Conservation (phyloP, 2,888 invertebrate species). For the Diaphora mendica region DNA sequence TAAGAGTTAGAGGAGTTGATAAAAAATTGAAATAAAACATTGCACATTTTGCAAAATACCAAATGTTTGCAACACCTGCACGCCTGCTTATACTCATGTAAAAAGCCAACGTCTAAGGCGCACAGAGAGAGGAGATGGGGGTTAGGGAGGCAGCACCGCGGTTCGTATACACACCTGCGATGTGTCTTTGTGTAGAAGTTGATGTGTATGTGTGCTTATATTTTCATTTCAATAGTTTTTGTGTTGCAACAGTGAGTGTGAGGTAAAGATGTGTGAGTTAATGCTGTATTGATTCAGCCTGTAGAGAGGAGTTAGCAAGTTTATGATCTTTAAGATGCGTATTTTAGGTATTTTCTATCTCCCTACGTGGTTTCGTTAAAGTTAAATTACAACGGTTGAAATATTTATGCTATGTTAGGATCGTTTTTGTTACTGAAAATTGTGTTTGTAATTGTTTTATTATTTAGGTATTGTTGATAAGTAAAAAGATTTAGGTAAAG, state of each 20-base stretch:
- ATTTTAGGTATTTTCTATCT: slow-evolving; percentile 43
- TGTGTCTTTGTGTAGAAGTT: slow-evolving; percentile 61
- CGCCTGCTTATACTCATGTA: slow-evolving; percentile 82
- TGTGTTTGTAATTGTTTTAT: background rate
- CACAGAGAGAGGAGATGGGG: slow-evolving; percentile 52
- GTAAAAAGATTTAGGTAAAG: background rate
- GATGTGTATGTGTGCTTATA: slow-evolving; percentile 74
- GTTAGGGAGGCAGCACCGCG: slow-evolving; percentile 58
- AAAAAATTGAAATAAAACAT: slow-evolving; percentile 17
- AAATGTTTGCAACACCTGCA: slow-evolving; percentile 68
- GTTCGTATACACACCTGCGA: slow-evolving; percentile 71
- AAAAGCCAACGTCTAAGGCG: slow-evolving; percentile 86
- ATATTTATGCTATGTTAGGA: background rate
- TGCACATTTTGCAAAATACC: slow-evolving; percentile 27
- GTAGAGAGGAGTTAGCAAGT: slow-evolving; percentile 73
- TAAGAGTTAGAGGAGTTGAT: background rate
- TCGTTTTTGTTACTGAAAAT: background rate
- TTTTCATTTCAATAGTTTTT: slow-evolving; percentile 86
- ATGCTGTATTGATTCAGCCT: slow-evolving; percentile 82
- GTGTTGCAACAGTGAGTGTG: slow-evolving; percentile 74
- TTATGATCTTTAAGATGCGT: slow-evolving; percentile 74
- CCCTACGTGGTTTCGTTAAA: slow-evolving; percentile 11
- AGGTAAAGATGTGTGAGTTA: slow-evolving; percentile 75
- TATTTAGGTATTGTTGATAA: background rate
- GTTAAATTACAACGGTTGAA: background rate